Percentiles rank a stretch among this genome's conserved stretches.
These are phyloP conservation scores for Tragopan temminckii DNA, from an alignment of 2,797 vertebrate genomes.

Conservation along the genomic window DNA sequence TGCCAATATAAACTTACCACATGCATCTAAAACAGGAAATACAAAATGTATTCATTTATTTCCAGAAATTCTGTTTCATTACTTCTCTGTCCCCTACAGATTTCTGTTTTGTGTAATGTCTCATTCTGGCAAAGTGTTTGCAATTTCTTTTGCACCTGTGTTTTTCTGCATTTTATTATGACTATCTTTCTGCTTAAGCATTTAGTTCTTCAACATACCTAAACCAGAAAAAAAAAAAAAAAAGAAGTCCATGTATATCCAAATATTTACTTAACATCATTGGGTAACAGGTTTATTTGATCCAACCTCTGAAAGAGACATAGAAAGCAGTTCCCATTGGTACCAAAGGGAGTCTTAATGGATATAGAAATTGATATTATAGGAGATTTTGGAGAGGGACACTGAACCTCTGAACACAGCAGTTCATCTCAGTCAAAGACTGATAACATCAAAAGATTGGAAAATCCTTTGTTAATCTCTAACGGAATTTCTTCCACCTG, in stretches of 20 bases:
- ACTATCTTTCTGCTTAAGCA: neutral
- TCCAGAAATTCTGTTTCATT: slow-evolving; percentile 4
- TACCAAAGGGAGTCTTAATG: neutral
- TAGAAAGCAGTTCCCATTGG: neutral
- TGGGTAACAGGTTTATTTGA: neutral
- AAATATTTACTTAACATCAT: neutral
- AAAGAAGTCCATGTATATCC: neutral
- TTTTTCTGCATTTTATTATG: slow-evolving; percentile 20
- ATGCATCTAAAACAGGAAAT: neutral
- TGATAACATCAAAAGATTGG: slow-evolving; percentile 15
- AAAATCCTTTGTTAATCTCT: neutral
- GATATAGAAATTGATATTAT: neutral
- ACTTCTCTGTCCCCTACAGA: neutral
- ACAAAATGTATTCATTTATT: neutral
- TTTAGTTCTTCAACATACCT: neutral
- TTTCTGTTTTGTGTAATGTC: neutral
- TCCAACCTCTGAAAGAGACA: neutral
- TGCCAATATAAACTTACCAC: neutral
- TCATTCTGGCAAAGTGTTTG: neutral
- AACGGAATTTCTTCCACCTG: neutral
- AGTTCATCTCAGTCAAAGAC: neutral
- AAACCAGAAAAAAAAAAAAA: neutral
- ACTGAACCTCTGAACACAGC: neutral
- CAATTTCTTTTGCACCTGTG: neutral
- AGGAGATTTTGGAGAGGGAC: neutral